Evolutionary conservation across 2,888 invertebrate species (phyloP), one percentile per base, ranked within the genome.

Genomic region (Polylopha cassiicola): DNA sequence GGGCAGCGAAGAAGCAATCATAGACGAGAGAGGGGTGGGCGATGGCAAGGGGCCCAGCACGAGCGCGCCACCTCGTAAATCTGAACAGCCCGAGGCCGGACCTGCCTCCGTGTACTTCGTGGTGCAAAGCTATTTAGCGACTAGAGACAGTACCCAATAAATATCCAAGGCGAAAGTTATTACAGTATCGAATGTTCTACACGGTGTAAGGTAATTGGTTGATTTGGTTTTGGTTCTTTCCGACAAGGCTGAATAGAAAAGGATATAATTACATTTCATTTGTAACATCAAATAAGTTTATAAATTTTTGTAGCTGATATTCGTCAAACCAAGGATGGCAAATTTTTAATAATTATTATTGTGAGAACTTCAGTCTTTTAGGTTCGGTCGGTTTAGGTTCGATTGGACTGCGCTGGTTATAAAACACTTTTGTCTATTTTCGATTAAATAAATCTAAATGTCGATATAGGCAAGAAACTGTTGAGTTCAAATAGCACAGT

Each of bases 11-110:
- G n/a, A 18, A 3, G 5, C 13, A 20, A 9, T 9, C 6, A 15
- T 41, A 37, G 56, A 38, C 50, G 45, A 43, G 46, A 20, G 47
- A 46, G 53, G 52, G 52, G 48, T 41, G 44, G 42, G 51, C 44
- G 43, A 44, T 45, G 51, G 60, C 65, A 65, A 58, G 58, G 62
- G 55, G 55, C 59, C 41, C 47, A 54, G 68, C 69, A 76, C 72
- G 70, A 71, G 63, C 65, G 65, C 61, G 67, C 71, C 71, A 74
- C 70, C 66, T 73, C 75, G 62, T 76, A 74, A 76, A 76, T 75
- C 69, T 68, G 67, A 58, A 55, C 58, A 55, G 67, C 68, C 65
- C 49, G 58, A 53, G 69, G 72, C 70, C 50, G 53, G 59, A 56
- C 58, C 65, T 53, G 58, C 61, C 51, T 46, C 47, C 43, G 45